Base-by-base conservation (phyloP, 2,797 vertebrate genomes). In the Silurus aristotelis region DNA sequence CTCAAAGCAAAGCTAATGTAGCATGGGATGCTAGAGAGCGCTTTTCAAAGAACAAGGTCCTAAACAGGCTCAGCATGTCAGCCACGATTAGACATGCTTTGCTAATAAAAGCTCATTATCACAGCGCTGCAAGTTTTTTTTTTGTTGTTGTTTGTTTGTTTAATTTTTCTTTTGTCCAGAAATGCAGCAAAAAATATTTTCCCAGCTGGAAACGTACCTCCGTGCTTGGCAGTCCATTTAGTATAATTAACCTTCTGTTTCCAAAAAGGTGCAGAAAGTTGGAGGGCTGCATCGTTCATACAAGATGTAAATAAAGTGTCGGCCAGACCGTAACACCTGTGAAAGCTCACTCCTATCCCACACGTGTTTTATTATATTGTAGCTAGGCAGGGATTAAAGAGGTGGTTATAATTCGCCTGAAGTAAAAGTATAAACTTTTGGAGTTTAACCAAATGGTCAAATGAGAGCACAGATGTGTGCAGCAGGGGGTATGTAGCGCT, bases 71-170 rank as follows among this genome's bases (percentile, higher is more conserved):
- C 84, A 67, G 77, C 84, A 80, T 87, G 87, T 90, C 87, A 72
- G 52, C 88, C 72, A 86, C 27, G 87, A 90, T 90, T 90, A 89
- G 89, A 77, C 75, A 85, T 80, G 86, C 82, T 87, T 88, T 88
- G 81, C 86, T 91, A 90, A 90, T 90, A 89, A 88, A 89, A 85
- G 85, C 88, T 88, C 85, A 88, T 90, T 90, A 90, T 87, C 87
- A 82, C 85, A 82, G 61, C 60, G 79, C 81, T 56, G 61, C 82
- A 86, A 76, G 2, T 48, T 68, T 61, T 68, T 76, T 82, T 64
- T 20, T 58, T 85, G 10, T 70, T 48, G 4, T 14, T 8, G 25
- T n/a, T n/a, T 25, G 15, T 58, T 78, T 60, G 38, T 63, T 63
- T 64, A 48, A 31, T 46, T 63, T 38, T 64, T 64, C 61, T 52